Conservation (phyloP, 2,797 vertebrate species). For the Tragelaphus eurycerus region DNA sequence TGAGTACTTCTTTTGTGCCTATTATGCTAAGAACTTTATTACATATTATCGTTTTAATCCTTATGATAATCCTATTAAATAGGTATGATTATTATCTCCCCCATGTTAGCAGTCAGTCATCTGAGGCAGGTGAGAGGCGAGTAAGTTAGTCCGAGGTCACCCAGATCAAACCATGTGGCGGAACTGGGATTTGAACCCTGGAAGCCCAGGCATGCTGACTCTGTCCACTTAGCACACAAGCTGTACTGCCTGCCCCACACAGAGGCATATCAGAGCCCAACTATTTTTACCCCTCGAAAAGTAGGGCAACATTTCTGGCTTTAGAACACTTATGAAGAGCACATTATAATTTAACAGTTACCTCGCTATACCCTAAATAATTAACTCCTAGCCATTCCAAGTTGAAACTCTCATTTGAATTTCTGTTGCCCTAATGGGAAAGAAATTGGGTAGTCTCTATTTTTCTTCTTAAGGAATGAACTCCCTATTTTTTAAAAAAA, state of each 20-base stretch:
- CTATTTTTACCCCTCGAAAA: slow-evolving; percentile 49
- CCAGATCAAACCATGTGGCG: neutral
- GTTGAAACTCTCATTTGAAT: slow-evolving; percentile 64
- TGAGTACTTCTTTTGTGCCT: neutral
- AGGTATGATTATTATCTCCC: neutral
- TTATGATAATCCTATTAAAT: neutral
- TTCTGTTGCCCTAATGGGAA: slow-evolving; percentile 57
- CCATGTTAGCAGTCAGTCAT: neutral
- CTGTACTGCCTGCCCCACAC: neutral
- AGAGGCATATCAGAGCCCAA: neutral
- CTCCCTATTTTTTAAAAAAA: neutral
- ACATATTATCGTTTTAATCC: neutral
- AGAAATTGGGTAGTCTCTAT: slow-evolving; percentile 38
- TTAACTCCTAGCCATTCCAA: slow-evolving; percentile 64
- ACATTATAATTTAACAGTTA: slow-evolving; percentile 57
- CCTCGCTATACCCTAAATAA: slow-evolving; percentile 62
- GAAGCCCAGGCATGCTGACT: neutral
- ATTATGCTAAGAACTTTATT: neutral
- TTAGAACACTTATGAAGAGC: slow-evolving; percentile 31
- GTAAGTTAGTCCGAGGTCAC: neutral
- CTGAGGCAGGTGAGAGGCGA: neutral
- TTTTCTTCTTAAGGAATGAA: slow-evolving; percentile 61
- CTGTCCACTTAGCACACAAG: neutral
- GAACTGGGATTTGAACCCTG: slow-evolving; percentile 13
- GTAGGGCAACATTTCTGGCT: slow-evolving; percentile 36